Evolutionary conservation across 1,140 invertebrate species (phyloP), one percentile per base, ranked within the genome.

Genomic region (Diachasma alloeum): DNA sequence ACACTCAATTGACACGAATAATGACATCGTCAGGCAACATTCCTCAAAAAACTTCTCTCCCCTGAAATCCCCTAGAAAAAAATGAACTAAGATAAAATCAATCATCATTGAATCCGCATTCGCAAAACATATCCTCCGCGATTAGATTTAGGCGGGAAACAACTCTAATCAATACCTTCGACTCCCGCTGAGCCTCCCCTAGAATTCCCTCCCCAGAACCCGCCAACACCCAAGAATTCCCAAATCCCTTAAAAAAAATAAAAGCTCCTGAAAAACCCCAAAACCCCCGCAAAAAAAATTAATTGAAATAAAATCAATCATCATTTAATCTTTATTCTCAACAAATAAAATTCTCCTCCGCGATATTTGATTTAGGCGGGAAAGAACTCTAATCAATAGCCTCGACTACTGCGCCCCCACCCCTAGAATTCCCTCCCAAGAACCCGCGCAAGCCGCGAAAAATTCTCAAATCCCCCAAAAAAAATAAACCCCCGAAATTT

Each of bases 131-230:
- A 72, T 48, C 26, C n/a, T 24, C 24, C 9, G 19, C 4, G 9
- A 22, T 72, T 72, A 26, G 46, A 72, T 48, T 72, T 72, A n/a
- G 70, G 70, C 70, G 70, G 70, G 70, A 72, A 72, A 72, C 13
- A 11, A 48, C n/a, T 48, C 70, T 15, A 70, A 70, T 70, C 68
- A 39, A 70, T 70, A 70, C 39, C 31, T 6, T 6, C 6, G 31
- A 42, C 39, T 42, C 39, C 39, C 39, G 9, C 39, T 6, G 4
- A 1, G 4, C 15, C n/a, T 24, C 36, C 11, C 26, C 11, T 37
- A 69, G 11, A 13, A 69, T 4, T 19, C 68, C 37, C 9, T 42
- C 37, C 39, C 13, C 39, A 39, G 0, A 39, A 37, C 13, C 24
- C 24, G 1, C 22, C 0, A 63, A 1, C 15, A 1, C 15, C 9